Conservation (phyloP, 2,797 vertebrate genomes). For the Paedocypris micromegethes region DNA sequence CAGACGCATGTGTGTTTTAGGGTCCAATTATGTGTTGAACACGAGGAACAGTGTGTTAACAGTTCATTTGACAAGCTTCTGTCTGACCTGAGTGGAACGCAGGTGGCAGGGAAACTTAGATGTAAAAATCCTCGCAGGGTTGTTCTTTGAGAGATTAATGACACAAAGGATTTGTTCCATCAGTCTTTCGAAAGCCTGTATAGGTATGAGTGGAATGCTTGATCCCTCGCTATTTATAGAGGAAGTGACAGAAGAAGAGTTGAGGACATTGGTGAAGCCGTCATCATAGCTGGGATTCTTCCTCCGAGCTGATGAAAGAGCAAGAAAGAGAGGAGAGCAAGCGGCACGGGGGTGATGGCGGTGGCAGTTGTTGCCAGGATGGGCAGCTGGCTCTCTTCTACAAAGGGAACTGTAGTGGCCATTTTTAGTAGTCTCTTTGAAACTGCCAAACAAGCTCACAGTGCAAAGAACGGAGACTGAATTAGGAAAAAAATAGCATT, state of each 20-base stretch:
- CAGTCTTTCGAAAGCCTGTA: constrained; percentile 65
- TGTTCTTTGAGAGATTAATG: constrained; percentile 64
- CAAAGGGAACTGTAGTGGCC: constrained; percentile 29
- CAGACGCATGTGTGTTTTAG: constrained; percentile 39
- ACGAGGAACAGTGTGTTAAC: constrained; percentile 62
- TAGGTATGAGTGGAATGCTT: constrained; percentile 63
- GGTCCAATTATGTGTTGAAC: constrained; percentile 43
- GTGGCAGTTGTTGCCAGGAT: constrained; percentile 41
- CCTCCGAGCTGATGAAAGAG: constrained; percentile 62
- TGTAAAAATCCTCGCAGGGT: constrained; percentile 66
- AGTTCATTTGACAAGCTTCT: constrained; percentile 63
- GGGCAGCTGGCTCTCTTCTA: constrained; percentile 25
- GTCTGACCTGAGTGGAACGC: constrained; percentile 37
- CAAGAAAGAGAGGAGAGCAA: constrained; percentile 56
- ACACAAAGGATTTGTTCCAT: constrained; percentile 66
- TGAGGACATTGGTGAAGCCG: constrained; percentile 65
- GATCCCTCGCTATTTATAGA: constrained; percentile 68
- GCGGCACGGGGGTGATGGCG: constrained; percentile 49
- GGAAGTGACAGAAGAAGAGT: constrained; percentile 65
- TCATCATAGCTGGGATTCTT: constrained; percentile 54
- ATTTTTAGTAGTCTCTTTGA: constrained; percentile 32
- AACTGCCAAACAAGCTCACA: constrained; percentile 8
- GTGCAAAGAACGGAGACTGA: constrained; percentile 3
- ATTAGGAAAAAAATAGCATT: constrained; percentile 2
- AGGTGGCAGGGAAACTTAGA: constrained; percentile 51